Conservation (phyloP, 2,797 vertebrate species). For the Megalops cyprinoides region DNA sequence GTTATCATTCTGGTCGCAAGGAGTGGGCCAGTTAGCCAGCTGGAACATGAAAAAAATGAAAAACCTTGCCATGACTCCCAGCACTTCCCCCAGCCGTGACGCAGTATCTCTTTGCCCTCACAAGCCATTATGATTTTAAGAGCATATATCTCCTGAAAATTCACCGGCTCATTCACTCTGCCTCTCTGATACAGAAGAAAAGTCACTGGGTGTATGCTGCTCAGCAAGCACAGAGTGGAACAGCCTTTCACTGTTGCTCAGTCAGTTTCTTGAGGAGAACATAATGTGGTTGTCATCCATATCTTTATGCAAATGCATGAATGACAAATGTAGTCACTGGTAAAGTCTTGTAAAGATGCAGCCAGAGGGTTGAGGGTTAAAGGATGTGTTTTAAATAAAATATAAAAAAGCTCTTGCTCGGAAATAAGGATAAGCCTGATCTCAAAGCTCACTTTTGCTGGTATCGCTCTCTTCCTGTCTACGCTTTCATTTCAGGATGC, state of each 20-base stretch:
- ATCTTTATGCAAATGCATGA: neutral
- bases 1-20: too few species aligned
- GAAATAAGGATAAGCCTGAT: neutral
- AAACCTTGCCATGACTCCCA: too few species aligned
- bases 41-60: neutral
- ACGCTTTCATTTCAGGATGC: neutral
- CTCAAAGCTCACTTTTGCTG: neutral
- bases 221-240: neutral
- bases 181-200: too few species aligned
- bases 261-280: neutral
- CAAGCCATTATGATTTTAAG: neutral
- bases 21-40: neutral
- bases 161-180: neutral
- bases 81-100: neutral
- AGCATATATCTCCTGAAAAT: neutral
- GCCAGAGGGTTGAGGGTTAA: constrained; percentile 16
- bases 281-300: neutral
- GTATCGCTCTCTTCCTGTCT: neutral
- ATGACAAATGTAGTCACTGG: neutral
- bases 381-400: neutral
- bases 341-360: neutral
- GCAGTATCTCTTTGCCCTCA: neutral
- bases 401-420: neutral
- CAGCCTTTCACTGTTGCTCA: neutral
- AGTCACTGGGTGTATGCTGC: too few species aligned